These are phyloP conservation scores for Cosmopolites sordidus DNA, from an alignment of 2,888 invertebrate species.

Conservation along the genomic window DNA sequence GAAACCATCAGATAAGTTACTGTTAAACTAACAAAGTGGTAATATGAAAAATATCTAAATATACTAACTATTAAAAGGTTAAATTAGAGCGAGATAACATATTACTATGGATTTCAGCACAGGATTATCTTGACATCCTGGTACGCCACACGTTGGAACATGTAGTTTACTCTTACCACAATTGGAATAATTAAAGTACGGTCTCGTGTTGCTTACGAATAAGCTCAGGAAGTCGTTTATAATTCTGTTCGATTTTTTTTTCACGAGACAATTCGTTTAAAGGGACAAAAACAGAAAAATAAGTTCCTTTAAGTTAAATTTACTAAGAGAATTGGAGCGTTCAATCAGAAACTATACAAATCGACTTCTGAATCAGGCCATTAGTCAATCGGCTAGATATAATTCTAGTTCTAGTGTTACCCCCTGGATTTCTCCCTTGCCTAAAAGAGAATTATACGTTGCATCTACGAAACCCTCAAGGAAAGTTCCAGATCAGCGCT, in stretches of 20 bases:
- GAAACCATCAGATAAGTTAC: no score
- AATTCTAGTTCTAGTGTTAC: not conserved
- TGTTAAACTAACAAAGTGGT: constrained; percentile 9
- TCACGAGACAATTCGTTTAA: not conserved
- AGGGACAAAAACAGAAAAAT: not conserved
- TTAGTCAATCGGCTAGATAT: constrained; percentile 1
- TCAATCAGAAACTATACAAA: constrained; percentile 2
- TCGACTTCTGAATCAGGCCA: not conserved
- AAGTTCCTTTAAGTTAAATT: not conserved
- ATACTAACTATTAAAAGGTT: constrained; percentile 7
- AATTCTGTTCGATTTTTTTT: no score
- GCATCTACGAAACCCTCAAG: not conserved
- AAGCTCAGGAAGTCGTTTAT: not conserved
- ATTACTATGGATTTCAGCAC: constrained; percentile 31
- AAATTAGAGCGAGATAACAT: constrained; percentile 19
- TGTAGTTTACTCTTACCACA: constrained; percentile 37
- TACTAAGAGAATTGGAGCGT: constrained; percentile 1
- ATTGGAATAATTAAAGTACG: constrained; percentile 38
- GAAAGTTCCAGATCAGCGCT: not conserved
- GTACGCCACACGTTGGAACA: constrained; percentile 36
- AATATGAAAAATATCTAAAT: constrained; percentile 3
- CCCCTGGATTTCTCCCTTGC: not conserved
- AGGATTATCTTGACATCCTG: constrained; percentile 34
- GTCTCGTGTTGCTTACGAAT: constrained; percentile 14
- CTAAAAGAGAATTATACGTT: not conserved